Evolutionary conservation across 1,140 invertebrate species (phyloP).

Genomic region (Olivierus martensii): DNA sequence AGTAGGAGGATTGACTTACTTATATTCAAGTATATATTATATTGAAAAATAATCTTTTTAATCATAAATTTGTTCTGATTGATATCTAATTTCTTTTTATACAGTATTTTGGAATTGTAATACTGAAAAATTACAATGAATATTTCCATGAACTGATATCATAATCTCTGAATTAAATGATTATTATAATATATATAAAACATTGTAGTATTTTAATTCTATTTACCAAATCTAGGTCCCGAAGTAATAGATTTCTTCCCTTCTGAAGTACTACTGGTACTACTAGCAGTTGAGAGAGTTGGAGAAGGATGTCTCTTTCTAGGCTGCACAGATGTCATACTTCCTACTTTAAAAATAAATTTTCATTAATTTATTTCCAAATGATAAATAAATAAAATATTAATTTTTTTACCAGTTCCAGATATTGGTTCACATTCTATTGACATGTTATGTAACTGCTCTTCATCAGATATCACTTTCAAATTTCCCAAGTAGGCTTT

Average conservation of each 20-base stretch:
- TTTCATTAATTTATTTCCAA: neutral
- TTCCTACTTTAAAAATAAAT: neutral
- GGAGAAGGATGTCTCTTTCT: conserved; percentile 66
- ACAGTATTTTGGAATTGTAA: no score
- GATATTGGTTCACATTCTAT: conserved; percentile 68
- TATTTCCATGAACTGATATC: no score
- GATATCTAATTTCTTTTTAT: no score
- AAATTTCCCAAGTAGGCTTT: conserved; percentile 90
- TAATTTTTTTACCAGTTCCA: conserved; percentile 28
- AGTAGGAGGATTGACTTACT: no score
- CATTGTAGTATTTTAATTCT: neutral
- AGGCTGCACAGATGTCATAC: conserved; percentile 25
- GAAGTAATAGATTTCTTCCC: conserved; percentile 24
- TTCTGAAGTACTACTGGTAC: conserved; percentile 46
- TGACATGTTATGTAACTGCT: conserved; percentile 71
- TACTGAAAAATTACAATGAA: no score
- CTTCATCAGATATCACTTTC: conserved; percentile 83
- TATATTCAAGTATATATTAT: no score
- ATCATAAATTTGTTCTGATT: no score
- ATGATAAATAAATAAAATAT: neutral
- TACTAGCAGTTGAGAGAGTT: conserved; percentile 74
- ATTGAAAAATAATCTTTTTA: no score
- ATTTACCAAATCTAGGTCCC: conserved; percentile 48
- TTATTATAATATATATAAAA: neutral
- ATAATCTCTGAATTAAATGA: no score